Evolutionary conservation across 2,888 invertebrate species (phyloP), one percentile per base, ranked within the genome.

Genomic region (Oligia fasciuncula): DNA sequence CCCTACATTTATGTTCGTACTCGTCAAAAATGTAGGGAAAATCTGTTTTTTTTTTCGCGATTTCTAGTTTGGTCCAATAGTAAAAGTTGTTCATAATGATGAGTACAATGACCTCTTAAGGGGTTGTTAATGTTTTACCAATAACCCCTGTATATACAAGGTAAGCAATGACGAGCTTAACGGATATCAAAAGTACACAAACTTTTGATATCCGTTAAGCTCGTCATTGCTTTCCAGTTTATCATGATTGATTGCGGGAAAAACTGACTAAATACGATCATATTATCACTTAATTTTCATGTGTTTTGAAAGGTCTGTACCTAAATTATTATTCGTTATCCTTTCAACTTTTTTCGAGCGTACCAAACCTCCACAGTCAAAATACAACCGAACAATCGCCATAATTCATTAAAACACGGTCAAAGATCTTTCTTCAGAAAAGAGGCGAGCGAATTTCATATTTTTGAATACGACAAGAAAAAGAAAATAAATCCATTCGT

Each of bases 361-460:
- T 75, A 46, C 17, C 57, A 81, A 88, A 87, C 87, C 74, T 84
- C 69, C 77, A 80, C 81, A 85, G 73, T 81, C 79, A 77, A 19
- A 85, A 87, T 85, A 87, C 81, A 83, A 86, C 83, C 80, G 81
- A 83, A 90, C 84, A 80, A 73, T 88, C 85, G 76, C 85, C 79
- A 87, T 88, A 85, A 88, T 89, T 87, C 88, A 89, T 88, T 89
- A 86, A 88, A 90, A 86, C 80, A 86, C 87, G 89, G 89, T 90
- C 91, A 91, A 90, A 84, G 90, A 80, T 87, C 90, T 88, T 86
- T 78, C 82, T 70, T 85, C 90, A 87, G 87, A 86, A 88, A 88
- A 87, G 86, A 82, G 54, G 57, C 83, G 84, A 85, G 77, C 82
- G 88, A 89, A 90, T 89, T 89, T 87, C 84, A 86, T 85, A 69